Percentiles rank a stretch among this genome's conserved stretches.
These are phyloP conservation scores for Formica selysi DNA, from an alignment of 1,140 invertebrate genomes.

Conservation along the genomic window DNA sequence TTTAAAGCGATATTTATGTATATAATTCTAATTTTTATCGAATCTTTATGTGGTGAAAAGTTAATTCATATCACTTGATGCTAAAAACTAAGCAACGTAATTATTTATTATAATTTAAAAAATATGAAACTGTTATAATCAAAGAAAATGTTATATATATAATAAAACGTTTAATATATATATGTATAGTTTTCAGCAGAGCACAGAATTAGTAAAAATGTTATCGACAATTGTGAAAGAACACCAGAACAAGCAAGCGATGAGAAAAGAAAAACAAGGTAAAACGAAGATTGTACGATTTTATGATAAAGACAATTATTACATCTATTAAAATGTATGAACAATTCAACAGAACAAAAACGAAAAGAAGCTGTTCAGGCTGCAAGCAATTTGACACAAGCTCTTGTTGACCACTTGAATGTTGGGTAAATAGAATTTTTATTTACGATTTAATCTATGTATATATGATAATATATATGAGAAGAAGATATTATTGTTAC, in stretches of 20 bases:
- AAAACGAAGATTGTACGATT: slow-evolving; percentile 66
- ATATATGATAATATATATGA: background rate
- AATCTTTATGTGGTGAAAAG: no score
- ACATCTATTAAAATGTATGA: background rate
- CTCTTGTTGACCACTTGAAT: slow-evolving; percentile 98
- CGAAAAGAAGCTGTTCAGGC: slow-evolving; percentile 97
- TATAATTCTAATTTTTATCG: no score
- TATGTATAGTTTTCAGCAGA: background rate
- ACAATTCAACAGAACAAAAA: slow-evolving; percentile 91
- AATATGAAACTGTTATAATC: no score
- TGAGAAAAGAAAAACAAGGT: slow-evolving; percentile 95
- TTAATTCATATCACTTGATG: no score
- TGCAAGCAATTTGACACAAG: slow-evolving; percentile 96
- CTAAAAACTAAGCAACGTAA: no score
- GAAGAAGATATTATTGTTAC: slow-evolving; percentile 68
- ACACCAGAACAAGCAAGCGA: slow-evolving; percentile 92
- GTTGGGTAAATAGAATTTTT: slow-evolving; percentile 92
- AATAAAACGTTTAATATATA: background rate
- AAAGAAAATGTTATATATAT: no score
- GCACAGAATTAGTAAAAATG: slow-evolving; percentile 87
- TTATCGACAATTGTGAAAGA: slow-evolving; percentile 95
- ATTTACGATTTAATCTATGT: background rate
- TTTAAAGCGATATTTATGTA: no score
- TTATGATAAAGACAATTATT: slow-evolving; percentile 40
- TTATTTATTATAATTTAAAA: no score